A percentile compares a stretch with the other conserved stretches of the same genome.
Evolutionary conservation across 2,797 vertebrate species (phyloP).

Genomic region (Echeneis naucrates): DNA sequence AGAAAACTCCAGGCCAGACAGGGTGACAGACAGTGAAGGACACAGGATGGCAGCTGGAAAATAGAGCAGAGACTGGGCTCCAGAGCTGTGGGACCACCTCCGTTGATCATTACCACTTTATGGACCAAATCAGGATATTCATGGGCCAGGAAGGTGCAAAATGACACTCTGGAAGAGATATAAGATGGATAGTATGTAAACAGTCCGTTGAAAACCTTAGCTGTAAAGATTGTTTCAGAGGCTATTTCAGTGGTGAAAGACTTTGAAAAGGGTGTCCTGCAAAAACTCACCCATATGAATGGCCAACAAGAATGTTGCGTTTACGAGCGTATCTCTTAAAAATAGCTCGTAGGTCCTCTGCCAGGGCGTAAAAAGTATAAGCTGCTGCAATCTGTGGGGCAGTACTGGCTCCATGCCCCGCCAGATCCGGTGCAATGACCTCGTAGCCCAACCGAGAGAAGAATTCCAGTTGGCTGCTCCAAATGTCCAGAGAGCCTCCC

Average conservation of each 20-base stretch:
- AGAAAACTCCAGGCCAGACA: conserved; percentile 99
- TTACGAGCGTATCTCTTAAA: conserved; percentile 95
- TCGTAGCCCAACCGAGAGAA: conserved; percentile 94
- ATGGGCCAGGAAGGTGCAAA: conserved; percentile 97
- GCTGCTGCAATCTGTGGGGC: conserved; percentile 93
- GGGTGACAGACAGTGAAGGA: conserved; percentile 94
- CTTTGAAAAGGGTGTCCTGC: neutral
- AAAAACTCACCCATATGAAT: conserved; percentile 92
- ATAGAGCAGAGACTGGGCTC: conserved; percentile 98
- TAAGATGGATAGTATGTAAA: neutral
- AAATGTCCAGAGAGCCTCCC: conserved; percentile 96
- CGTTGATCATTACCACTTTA: conserved; percentile 99
- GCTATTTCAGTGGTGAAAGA: neutral
- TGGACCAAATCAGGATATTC: conserved; percentile 97
- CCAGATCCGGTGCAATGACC: conserved; percentile 94
- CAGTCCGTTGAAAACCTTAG: neutral
- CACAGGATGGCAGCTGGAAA: conserved; percentile 95
- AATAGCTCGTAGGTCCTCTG: conserved; percentile 93
- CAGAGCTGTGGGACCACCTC: conserved; percentile 95
- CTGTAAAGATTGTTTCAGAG: neutral
- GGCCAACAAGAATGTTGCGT: conserved; percentile 95
- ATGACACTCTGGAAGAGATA: conserved; percentile 88
- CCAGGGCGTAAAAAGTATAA: conserved; percentile 96
- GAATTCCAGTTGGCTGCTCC: conserved; percentile 96
- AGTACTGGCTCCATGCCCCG: conserved; percentile 92